Conservation (phyloP, 1,140 invertebrate genomes). For the Drosophila setifemur region DNA sequence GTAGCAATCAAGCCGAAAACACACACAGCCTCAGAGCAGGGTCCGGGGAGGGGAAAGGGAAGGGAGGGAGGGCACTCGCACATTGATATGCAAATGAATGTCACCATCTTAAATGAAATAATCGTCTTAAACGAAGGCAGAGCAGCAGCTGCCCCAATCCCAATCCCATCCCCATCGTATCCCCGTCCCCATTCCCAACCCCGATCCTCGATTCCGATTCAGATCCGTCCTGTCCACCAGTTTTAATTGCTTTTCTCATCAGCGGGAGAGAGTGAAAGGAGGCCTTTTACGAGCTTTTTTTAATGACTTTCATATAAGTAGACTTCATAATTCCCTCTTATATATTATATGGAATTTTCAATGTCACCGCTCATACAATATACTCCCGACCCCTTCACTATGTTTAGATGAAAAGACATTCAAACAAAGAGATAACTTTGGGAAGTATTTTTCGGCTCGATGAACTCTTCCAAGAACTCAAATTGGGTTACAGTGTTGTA, state of each 20-base stretch:
- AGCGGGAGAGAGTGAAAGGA: slow-evolving; percentile 4
- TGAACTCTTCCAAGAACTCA: slow-evolving; percentile 37
- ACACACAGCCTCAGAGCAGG: slow-evolving; percentile 35
- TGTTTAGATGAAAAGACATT: slow-evolving; percentile 56
- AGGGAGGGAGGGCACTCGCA: slow-evolving; percentile 13
- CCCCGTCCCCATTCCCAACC: background rate
- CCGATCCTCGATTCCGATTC: slow-evolving; percentile 2
- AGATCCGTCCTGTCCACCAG: slow-evolving; percentile 4
- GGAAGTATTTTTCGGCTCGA: slow-evolving; percentile 30
- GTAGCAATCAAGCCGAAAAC: slow-evolving; percentile 75
- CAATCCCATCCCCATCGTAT: background rate
- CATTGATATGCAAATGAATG: slow-evolving; percentile 82
- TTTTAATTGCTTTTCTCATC: slow-evolving; percentile 65
- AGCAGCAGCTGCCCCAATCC: slow-evolving; percentile 13
- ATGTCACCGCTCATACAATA: slow-evolving; percentile 43
- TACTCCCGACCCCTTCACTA: slow-evolving; percentile 35
- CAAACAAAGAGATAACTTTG: slow-evolving; percentile 12
- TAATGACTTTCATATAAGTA: slow-evolving; percentile 69
- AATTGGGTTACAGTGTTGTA: slow-evolving; percentile 68
- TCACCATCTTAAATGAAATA: slow-evolving; percentile 80
- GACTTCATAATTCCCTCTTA: slow-evolving; percentile 44
- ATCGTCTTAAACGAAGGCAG: slow-evolving; percentile 74
- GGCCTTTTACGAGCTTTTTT: slow-evolving; percentile 53
- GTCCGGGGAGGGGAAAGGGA: slow-evolving; percentile 18
- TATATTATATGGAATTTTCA: slow-evolving; percentile 44